phyloP scores from a whole-genome alignment of 2,113 vertebrate genomes.

The Isurus oxyrinchus region DNA sequence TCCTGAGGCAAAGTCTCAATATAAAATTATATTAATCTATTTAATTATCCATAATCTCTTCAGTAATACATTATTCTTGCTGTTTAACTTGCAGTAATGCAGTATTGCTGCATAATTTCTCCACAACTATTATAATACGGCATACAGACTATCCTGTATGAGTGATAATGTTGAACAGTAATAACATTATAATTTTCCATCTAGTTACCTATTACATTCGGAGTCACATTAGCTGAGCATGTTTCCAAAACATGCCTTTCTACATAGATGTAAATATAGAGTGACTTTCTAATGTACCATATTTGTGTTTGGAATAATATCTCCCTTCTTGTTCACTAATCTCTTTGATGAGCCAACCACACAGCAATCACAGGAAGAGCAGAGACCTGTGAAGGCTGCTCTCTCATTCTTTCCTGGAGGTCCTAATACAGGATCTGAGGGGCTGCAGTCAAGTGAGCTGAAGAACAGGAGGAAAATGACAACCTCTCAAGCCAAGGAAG shows the following conservation, averaged over 20 bases:
- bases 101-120: background rate
- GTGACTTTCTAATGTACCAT: background rate
- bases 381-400: too few relatives aligned
- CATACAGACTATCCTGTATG: background rate
- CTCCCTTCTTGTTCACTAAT: background rate
- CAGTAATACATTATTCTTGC: background rate
- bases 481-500: too few relatives aligned
- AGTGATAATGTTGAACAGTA: background rate
- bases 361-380: too few relatives aligned
- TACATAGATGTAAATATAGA: background rate
- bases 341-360: background rate
- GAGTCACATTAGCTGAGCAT: background rate
- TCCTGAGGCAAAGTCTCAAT: conserved; percentile 15
- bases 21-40: background rate
- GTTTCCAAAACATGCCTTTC: background rate
- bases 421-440: too few relatives aligned
- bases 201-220: background rate
- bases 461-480: too few relatives aligned
- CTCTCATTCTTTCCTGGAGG: too few relatives aligned
- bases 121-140: background rate
- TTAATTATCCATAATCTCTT: conserved; percentile 27
- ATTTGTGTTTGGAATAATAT: background rate
- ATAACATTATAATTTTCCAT: background rate
- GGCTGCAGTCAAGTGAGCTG: too few relatives aligned
- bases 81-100: background rate